Conservation (phyloP, 2,113 vertebrate genomes). For the Chionis minor region DNA sequence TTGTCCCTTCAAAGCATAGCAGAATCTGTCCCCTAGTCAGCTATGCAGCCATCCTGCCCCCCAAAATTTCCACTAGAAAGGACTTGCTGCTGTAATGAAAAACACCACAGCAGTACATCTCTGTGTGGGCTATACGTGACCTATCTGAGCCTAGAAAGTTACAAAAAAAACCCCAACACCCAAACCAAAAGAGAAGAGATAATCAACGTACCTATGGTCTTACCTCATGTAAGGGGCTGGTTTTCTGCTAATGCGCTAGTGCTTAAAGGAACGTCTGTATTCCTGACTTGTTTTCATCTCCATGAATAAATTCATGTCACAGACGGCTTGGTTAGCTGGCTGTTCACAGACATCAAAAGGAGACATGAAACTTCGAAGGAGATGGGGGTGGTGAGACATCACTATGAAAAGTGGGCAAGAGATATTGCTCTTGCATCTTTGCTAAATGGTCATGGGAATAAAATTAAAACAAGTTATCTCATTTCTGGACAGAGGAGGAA, state of each 20-base stretch:
- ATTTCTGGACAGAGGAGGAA: not conserved
- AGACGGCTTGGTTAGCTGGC: not conserved
- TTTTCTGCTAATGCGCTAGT: not conserved
- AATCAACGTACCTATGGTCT: not conserved
- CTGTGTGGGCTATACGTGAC: not conserved
- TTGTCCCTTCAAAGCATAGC: not conserved
- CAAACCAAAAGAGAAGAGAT: not conserved
- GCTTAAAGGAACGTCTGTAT: not conserved
- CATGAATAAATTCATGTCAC: not conserved
- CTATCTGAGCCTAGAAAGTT: not conserved
- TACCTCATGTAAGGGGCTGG: not conserved
- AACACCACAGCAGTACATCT: not conserved
- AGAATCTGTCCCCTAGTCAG: not conserved
- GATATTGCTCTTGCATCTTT: not conserved
- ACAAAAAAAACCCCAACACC: not conserved
- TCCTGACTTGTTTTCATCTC: not conserved
- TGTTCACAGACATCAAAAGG: not conserved
- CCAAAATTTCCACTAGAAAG: not conserved
- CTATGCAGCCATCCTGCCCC: not conserved
- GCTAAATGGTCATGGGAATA: not conserved
- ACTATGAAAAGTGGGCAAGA: not conserved
- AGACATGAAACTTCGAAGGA: not conserved
- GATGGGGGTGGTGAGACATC: not conserved
- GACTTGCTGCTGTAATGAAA: not conserved
- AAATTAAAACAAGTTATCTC: not conserved